Evolutionary conservation across 2,888 invertebrate species (phyloP), one percentile per base, ranked within the genome.

Genomic region (Pogonocherus hispidulus): DNA sequence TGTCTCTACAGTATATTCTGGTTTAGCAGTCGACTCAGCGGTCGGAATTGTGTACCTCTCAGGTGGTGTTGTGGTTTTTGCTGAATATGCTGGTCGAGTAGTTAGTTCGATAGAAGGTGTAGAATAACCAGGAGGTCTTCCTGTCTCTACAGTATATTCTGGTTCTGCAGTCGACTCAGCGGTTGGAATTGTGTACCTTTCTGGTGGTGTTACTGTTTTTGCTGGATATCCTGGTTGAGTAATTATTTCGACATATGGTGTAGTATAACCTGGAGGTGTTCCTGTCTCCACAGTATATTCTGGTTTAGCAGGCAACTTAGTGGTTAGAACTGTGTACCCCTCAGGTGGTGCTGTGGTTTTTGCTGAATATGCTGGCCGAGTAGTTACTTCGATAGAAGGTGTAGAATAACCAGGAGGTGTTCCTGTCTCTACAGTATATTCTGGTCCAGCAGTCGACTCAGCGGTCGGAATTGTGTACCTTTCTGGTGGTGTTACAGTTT

Each of bases 241-340:
- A 18, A 9, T 16, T 47, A 16, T 47, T 3, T 18, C 18, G 3
- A 18, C 1, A 18, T 14, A 18, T 9, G 47, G 18, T 18, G 18
- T 18, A 3, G 47, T 47, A 18, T 47, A 47, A 47, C 47, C 47
- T 3, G 18, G 5, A 47, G 47, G 47, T 47, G 47, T 47, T 47
- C 3, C 47, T 1, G 47, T 47, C 16, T 16, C 18, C n/a, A n/a
- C n/a, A 18, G 1, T 14, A 47, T 47, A 19, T 47, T 47, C 18
- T 9, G 47, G 14, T 47, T 9, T 2, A 1, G 47, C 16, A 9
- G 19, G 5, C 27, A 27, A 6, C 8, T 27, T 27, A 6, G 27
- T 8, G 8, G 27, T 6, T 8, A 8, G 4, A 6, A n/a, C n/a
- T n/a, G 27, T 27, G 1, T 27, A 27, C 4, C 5, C 27, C 1